phyloP scores from a whole-genome alignment of 2,888 invertebrate genomes.

The Iphiclides podalirius region DNA sequence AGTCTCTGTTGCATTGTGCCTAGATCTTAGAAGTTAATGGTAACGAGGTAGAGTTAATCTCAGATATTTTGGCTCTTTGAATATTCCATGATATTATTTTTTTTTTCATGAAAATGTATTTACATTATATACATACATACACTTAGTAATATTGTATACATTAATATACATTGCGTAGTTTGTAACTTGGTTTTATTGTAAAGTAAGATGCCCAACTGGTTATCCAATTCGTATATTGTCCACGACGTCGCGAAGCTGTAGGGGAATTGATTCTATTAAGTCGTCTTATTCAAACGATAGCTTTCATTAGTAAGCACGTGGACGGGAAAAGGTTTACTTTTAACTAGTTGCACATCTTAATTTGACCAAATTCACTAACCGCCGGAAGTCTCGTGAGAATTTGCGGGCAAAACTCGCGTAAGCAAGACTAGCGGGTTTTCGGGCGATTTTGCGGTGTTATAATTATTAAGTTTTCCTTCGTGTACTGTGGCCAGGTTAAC shows the following conservation, averaged over 20 bases:
- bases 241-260: slow-evolving; percentile 43
- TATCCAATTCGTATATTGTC: slow-evolving; percentile 48
- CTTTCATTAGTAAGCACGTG: slow-evolving; percentile 44
- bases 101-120: slow-evolving; percentile 78
- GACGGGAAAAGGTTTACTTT: slow-evolving; percentile 52
- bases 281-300: slow-evolving; percentile 40
- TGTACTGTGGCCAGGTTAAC: slow-evolving; percentile 77
- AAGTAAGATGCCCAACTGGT: slow-evolving; percentile 74
- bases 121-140: slow-evolving; percentile 77
- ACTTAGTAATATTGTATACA: slow-evolving; percentile 79
- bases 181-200: slow-evolving; percentile 77
- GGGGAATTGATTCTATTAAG: slow-evolving; percentile 58
- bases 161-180: slow-evolving; percentile 79
- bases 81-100: slow-evolving; percentile 80
- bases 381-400: slow-evolving; percentile 65
- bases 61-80: slow-evolving; percentile 80
- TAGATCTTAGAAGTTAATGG: slow-evolving; percentile 81
- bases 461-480: slow-evolving; percentile 73
- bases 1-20: slow-evolving; percentile 81
- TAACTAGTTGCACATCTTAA: slow-evolving; percentile 74
- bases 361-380: slow-evolving; percentile 69
- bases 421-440: slow-evolving; percentile 50
- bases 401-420: slow-evolving; percentile 35
- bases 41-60: slow-evolving; percentile 80
- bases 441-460: slow-evolving; percentile 61